Percentiles rank a stretch among this genome's conserved stretches.
Conservation (phyloP, 1,140 invertebrate species). For the Tetragonula clypearis region DNA sequence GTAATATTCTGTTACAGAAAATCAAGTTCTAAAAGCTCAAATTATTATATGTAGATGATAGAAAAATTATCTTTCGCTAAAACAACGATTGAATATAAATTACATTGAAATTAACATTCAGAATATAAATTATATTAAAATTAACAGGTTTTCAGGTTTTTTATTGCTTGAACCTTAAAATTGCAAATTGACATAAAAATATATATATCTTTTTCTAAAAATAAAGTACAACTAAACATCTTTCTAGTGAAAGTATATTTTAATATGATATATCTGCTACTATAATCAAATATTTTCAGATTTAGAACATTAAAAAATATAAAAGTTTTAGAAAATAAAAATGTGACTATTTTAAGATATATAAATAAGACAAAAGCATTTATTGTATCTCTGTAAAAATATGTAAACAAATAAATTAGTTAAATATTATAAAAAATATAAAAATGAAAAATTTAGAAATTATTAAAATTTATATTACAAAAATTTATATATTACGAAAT, state of each 20-base stretch:
- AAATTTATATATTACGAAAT: slow-evolving; percentile 29
- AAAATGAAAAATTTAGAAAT: slow-evolving; percentile 20
- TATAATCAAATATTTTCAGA: background rate
- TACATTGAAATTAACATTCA: no score
- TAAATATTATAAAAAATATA: slow-evolving; percentile 4
- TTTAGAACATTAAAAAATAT: background rate
- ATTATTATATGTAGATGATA: background rate
- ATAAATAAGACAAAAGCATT: background rate
- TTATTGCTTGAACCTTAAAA: background rate
- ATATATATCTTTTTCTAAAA: background rate
- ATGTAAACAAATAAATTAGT: slow-evolving; percentile 28
- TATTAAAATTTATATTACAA: slow-evolving; percentile 32
- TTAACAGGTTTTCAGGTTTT: slow-evolving; percentile 3
- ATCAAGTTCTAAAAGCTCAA: background rate
- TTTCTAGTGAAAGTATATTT: slow-evolving; percentile 1
- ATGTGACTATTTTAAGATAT: background rate
- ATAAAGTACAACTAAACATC: background rate
- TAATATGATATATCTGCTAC: background rate
- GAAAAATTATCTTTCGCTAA: background rate
- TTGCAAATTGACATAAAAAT: background rate
- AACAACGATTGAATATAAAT: background rate
- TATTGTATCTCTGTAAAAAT: background rate
- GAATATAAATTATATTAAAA: background rate
- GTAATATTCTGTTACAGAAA: background rate
- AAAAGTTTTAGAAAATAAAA: background rate